These are phyloP conservation scores for Actenoides hombroni DNA, from an alignment of 2,113 vertebrate genomes.

Conservation along the genomic window DNA sequence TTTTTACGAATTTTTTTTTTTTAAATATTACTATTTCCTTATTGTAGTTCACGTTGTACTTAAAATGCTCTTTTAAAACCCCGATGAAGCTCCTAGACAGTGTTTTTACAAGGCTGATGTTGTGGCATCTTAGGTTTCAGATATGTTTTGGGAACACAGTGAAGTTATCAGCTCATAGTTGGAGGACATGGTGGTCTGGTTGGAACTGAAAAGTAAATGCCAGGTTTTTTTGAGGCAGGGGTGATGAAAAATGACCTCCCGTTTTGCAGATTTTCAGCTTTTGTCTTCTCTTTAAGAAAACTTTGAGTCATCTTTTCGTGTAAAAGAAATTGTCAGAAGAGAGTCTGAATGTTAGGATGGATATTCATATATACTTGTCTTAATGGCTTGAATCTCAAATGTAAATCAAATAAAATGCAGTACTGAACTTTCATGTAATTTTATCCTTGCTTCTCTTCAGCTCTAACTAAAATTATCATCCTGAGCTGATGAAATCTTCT, in stretches of 20 bases:
- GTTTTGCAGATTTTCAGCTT: neutral
- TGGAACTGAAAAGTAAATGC: neutral
- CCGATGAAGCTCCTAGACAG: rapidly evolving
- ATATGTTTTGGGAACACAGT: neutral
- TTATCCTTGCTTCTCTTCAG: neutral
- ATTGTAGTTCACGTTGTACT: neutral
- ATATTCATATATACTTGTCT: neutral
- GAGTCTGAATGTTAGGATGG: neutral
- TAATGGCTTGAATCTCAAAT: neutral
- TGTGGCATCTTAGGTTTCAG: neutral
- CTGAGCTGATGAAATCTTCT: neutral
- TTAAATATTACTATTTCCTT: neutral
- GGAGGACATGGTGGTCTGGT: neutral
- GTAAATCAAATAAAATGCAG: neutral
- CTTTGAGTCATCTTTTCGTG: neutral
- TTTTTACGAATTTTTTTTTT: neutral
- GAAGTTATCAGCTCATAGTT: neutral
- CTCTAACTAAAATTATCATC: neutral
- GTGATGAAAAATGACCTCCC: neutral
- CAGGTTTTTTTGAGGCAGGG: neutral
- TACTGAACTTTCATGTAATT: neutral
- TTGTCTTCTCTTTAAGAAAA: neutral
- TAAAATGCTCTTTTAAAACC: neutral
- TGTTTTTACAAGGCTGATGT: neutral
- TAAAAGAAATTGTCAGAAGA: neutral